phyloP scores from a whole-genome alignment of 2,888 invertebrate species.

The Cremastobaeus sp. region DNA sequence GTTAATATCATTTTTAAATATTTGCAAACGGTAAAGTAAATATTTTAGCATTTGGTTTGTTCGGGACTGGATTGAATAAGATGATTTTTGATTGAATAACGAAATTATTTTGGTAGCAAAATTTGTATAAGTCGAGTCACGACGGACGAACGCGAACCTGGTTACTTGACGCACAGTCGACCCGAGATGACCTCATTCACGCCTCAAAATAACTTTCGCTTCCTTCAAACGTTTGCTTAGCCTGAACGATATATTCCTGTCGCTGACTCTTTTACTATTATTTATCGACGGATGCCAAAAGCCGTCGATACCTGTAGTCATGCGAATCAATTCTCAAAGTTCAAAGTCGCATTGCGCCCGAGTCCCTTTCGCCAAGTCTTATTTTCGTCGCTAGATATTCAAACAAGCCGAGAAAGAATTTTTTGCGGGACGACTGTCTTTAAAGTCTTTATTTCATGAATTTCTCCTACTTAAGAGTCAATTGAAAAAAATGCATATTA shows the following conservation, averaged over 20 bases:
- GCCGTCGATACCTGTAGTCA: slow-evolving; percentile 43
- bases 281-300: slow-evolving; percentile 57
- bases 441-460: too few species aligned
- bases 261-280: slow-evolving; percentile 58
- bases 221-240: slow-evolving; percentile 60
- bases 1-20: too few species aligned
- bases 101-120: too few species aligned
- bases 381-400: neutral
- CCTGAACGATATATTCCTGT: slow-evolving; percentile 54
- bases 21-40: too few species aligned
- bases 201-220: slow-evolving; percentile 68
- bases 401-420: too few species aligned
- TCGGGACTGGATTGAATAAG: too few species aligned
- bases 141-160: slow-evolving; percentile 44
- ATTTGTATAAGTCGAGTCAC: neutral
- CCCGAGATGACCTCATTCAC: slow-evolving; percentile 73
- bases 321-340: slow-evolving; percentile 30
- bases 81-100: too few species aligned
- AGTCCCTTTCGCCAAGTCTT: slow-evolving; percentile 18
- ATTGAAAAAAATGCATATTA: too few species aligned
- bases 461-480: too few species aligned
- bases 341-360: slow-evolving; percentile 29
- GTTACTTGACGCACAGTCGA: slow-evolving; percentile 60
- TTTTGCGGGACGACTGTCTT: too few species aligned
- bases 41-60: neutral